phyloP scores from a whole-genome alignment of 2,888 invertebrate genomes.

The Drosophila mimica region DNA sequence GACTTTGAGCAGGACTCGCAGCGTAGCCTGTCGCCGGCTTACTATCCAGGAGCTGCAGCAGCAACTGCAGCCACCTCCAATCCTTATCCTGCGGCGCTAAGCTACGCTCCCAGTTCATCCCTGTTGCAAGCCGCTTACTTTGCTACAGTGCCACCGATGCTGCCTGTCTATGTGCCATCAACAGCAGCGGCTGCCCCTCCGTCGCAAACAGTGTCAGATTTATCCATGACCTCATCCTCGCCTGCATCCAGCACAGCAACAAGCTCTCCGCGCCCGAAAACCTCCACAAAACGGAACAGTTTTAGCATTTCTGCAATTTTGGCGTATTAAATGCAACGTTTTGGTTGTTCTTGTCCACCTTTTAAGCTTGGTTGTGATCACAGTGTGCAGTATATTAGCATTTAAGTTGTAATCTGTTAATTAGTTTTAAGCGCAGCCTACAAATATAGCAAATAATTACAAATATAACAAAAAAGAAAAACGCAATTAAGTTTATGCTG shows the following conservation, averaged over 20 bases:
- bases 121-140: conserved; percentile 69
- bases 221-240: background rate
- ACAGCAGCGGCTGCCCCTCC: conserved; percentile 2
- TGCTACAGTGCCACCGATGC: conserved; percentile 55
- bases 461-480: background rate
- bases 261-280: conserved; percentile 46
- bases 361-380: conserved; percentile 61
- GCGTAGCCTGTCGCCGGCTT: conserved; percentile 64
- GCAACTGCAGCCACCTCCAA: conserved; percentile 8
- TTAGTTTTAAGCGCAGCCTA: conserved; percentile 45
- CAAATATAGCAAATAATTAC: conserved; percentile 30
- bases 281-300: conserved; percentile 79
- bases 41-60: conserved; percentile 37
- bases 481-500: no score
- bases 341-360: conserved; percentile 3
- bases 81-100: conserved; percentile 29
- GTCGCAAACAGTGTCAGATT: background rate
- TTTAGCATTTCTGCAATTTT: conserved; percentile 85
- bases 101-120: conserved; percentile 36
- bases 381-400: conserved; percentile 68
- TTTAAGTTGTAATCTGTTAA: conserved; percentile 52
- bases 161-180: conserved; percentile 30
- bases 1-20: conserved; percentile 82
- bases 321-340: conserved; percentile 65
- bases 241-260: conserved; percentile 11